phyloP scores from a whole-genome alignment of 2,797 vertebrate genomes.

The Acomys russatus region DNA sequence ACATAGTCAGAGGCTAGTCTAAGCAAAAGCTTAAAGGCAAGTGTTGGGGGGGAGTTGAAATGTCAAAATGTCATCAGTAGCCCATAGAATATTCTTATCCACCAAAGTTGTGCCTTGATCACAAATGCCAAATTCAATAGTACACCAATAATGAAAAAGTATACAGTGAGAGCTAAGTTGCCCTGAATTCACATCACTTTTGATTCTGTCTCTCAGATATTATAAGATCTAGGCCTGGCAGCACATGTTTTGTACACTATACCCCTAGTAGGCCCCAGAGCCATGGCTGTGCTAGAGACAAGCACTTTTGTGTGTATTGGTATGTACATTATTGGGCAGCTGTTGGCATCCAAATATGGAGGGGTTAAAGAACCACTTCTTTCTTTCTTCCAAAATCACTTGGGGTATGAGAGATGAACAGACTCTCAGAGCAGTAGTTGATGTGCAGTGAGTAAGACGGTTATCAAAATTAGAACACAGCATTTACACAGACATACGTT shows the following conservation, averaged over 20 bases:
- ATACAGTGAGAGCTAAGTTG: not conserved
- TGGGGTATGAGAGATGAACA: constrained; percentile 16
- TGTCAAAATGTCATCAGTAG: constrained; percentile 51
- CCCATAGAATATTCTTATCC: not conserved
- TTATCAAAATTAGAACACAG: not conserved
- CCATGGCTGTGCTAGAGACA: not conserved
- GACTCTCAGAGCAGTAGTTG: constrained; percentile 4
- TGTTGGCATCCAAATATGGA: constrained; percentile 47
- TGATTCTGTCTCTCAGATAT: not conserved
- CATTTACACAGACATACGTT: not conserved
- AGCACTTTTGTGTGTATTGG: not conserved
- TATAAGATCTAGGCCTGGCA: not conserved
- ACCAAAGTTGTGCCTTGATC: not conserved
- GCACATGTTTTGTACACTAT: not conserved
- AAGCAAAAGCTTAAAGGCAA: constrained; percentile 3
- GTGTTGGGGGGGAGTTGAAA: not conserved
- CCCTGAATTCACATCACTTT: not conserved
- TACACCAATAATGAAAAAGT: not conserved
- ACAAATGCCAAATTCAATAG: not conserved
- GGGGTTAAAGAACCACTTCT: not conserved
- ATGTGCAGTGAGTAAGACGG: not conserved
- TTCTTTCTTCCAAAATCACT: constrained; percentile 64
- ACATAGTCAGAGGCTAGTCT: constrained; percentile 28
- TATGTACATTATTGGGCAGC: constrained; percentile 10
- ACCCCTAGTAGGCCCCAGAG: not conserved